phyloP scores from a whole-genome alignment of 2,888 invertebrate species.

The Trissonchulus latispiculum region DNA sequence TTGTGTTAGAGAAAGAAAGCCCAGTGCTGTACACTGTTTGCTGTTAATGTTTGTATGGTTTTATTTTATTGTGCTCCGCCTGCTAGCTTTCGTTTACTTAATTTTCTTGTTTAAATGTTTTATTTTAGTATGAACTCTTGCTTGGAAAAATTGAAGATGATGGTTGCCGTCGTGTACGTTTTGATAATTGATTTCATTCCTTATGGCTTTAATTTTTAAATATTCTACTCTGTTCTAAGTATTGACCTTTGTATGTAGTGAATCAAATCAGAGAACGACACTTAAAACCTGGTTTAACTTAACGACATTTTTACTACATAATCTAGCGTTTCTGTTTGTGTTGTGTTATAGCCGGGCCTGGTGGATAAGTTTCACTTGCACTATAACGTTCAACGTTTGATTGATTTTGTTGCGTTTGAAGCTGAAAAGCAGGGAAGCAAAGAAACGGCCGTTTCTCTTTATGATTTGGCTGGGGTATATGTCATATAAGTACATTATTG shows the following conservation, averaged over 20 bases:
- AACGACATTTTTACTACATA: not conserved
- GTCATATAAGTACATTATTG: too few species aligned
- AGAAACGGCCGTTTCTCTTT: conserved; percentile 81
- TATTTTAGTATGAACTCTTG: conserved; percentile 61
- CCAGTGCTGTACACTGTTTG: too few species aligned
- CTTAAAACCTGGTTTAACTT: too few species aligned
- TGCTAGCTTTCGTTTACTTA: too few species aligned
- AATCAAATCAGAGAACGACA: too few species aligned
- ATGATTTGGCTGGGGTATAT: conserved; percentile 78
- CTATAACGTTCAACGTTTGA: conserved; percentile 48
- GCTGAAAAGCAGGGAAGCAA: conserved; percentile 71
- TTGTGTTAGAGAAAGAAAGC: too few species aligned
- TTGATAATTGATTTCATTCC: not conserved
- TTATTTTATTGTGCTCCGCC: too few species aligned
- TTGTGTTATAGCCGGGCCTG: conserved; percentile 53
- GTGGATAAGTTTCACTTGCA: conserved; percentile 62
- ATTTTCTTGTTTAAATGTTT: too few species aligned
- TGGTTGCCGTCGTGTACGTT: conserved; percentile 53
- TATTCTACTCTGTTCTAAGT: too few species aligned
- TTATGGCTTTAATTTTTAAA: too few species aligned
- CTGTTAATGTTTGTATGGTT: too few species aligned
- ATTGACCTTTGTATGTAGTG: too few species aligned
- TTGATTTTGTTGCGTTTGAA: conserved; percentile 59
- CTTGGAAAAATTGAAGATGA: conserved; percentile 61
- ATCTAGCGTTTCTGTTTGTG: not conserved